Evolutionary conservation across 2,888 invertebrate genomes (phyloP).

Genomic region (Poecilobothrus nobilitatus): DNA sequence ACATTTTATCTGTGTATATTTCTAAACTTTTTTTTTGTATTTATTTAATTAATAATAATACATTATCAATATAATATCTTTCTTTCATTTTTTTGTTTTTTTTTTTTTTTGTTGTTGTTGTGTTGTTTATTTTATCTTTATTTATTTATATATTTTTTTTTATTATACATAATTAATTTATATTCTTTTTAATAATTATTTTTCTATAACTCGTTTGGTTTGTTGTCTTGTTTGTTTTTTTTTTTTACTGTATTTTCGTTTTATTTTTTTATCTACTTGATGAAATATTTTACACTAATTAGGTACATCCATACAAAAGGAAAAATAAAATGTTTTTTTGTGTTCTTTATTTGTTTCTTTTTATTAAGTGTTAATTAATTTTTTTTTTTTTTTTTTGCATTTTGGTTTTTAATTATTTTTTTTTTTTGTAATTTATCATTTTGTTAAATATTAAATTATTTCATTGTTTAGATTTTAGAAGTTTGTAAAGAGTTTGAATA

Average conservation of each 20-base stretch:
- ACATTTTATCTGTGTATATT: neutral
- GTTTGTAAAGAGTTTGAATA: no score
- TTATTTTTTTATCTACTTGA: conserved; percentile 18
- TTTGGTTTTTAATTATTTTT: no score
- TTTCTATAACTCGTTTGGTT: conserved; percentile 16
- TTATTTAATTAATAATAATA: neutral
- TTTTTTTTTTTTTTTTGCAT: no score
- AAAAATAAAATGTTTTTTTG: neutral
- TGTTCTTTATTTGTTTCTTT: no score
- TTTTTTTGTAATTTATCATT: no score
- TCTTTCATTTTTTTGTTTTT: neutral
- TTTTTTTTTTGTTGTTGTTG: neutral
- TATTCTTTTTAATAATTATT: conserved; percentile 16
- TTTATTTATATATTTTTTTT: neutral
- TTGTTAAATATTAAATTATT: no score
- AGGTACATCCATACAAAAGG: conserved; percentile 28
- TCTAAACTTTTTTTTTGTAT: neutral
- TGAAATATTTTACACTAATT: conserved; percentile 22
- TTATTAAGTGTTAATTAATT: no score
- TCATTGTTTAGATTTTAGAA: no score
- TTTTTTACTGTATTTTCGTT: conserved; percentile 12
- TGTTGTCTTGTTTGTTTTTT: no score
- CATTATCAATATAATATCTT: conserved; percentile 3
- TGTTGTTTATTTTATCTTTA: neutral
- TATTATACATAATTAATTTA: conserved; percentile 2